Conservation (phyloP, 2,797 vertebrate genomes). For the Sebastes matsubarae region DNA sequence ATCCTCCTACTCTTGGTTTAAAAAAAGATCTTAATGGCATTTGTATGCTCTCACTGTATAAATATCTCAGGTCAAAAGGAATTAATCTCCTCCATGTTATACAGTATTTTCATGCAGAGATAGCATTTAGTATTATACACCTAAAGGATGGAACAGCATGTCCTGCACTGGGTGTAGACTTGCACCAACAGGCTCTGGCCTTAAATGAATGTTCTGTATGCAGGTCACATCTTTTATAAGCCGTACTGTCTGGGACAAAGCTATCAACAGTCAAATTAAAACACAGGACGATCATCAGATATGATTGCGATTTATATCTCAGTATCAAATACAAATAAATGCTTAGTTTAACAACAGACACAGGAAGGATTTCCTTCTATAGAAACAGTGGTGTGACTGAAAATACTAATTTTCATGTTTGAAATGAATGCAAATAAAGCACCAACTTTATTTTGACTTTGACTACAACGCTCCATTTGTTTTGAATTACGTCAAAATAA, state of each 20-base stretch:
- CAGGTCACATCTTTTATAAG: not conserved
- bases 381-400: not conserved
- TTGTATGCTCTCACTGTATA: not conserved
- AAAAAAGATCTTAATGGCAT: not conserved
- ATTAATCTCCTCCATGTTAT: not conserved
- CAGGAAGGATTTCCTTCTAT: not conserved
- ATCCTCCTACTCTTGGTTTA: not conserved
- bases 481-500: not conserved
- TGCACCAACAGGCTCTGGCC: not conserved
- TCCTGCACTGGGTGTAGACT: not conserved
- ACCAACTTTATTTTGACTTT: not conserved
- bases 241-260: not conserved
- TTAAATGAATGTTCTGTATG: conserved; percentile 2
- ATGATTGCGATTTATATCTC: not conserved
- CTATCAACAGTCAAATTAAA: conserved; percentile 13
- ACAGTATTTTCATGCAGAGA: not conserved
- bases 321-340: not conserved
- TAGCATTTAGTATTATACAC: not conserved
- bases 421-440: not conserved
- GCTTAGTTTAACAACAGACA: not conserved
- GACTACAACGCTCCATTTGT: no score
- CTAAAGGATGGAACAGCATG: not conserved
- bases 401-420: not conserved
- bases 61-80: not conserved
- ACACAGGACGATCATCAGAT: not conserved